A percentile compares a stretch with the other conserved stretches of the same genome.
Conservation (phyloP, 2,113 vertebrate genomes). For the Rhinoderma darwinii region DNA sequence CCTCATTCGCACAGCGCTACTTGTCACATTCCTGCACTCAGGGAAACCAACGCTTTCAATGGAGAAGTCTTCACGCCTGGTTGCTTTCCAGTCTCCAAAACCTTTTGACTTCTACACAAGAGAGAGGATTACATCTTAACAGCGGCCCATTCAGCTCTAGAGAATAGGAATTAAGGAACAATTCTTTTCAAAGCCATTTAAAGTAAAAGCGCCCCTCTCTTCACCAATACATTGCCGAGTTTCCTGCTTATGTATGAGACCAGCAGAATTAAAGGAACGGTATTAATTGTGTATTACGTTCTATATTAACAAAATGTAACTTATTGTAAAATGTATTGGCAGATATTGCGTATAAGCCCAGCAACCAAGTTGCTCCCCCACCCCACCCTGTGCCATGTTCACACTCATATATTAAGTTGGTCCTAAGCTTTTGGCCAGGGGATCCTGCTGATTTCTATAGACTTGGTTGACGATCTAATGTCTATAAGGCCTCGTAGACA, state of each 20-base stretch:
- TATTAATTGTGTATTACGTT: background rate
- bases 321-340: background rate
- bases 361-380: background rate
- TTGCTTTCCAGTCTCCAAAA: conserved; percentile 41
- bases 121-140: conserved; percentile 54
- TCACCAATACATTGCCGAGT: background rate
- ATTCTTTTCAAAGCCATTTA: conserved; percentile 14
- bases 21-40: conserved; percentile 48
- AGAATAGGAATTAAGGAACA: conserved; percentile 32
- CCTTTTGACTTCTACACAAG: conserved; percentile 50
- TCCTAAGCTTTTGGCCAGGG: background rate
- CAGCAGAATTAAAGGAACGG: background rate
- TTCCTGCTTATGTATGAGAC: background rate
- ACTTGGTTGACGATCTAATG: background rate
- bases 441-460: background rate
- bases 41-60: conserved; percentile 52
- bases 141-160: conserved; percentile 34
- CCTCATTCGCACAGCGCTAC: conserved; percentile 22
- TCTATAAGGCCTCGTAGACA: background rate
- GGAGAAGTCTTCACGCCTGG: conserved; percentile 38
- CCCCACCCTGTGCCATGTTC: background rate
- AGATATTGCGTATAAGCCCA: background rate
- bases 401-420: background rate
- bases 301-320: background rate
- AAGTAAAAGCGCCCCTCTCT: background rate